Conservation (phyloP, 2,113 vertebrate genomes). For the Phainopepla nitens region DNA sequence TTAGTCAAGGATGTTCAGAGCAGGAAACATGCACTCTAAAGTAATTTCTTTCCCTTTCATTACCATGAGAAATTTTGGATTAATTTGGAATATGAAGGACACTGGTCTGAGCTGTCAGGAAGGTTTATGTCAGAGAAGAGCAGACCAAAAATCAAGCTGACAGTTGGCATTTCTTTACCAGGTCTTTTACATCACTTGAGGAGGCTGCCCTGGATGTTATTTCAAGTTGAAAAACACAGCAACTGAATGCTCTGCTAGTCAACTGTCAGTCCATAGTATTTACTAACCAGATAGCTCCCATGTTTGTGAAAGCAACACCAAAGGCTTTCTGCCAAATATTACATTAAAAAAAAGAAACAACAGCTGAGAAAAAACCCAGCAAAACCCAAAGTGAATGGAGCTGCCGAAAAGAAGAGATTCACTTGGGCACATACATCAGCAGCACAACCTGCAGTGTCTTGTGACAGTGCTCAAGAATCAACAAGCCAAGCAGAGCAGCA, state of each 20-base stretch:
- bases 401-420: neutral
- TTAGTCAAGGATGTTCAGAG: conserved; percentile 32
- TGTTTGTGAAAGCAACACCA: conserved; percentile 1
- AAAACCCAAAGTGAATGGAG: neutral
- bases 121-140: conserved; percentile 32
- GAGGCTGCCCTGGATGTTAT: neutral
- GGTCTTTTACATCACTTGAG: conserved; percentile 22
- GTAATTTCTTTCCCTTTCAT: conserved; percentile 26
- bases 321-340: conserved; percentile 8
- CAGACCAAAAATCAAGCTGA: conserved; percentile 45
- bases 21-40: neutral
- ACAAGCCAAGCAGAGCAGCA: neutral
- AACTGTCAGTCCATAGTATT: neutral
- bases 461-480: neutral
- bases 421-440: neutral
- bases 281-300: neutral
- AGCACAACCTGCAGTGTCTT: neutral
- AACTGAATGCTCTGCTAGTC: neutral
- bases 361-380: neutral
- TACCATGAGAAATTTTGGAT: conserved; percentile 26
- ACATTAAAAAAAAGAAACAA: neutral
- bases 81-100: conserved; percentile 47
- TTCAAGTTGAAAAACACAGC: conserved; percentile 21
- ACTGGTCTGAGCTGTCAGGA: conserved; percentile 34
- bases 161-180: conserved; percentile 53